Base-by-base conservation (phyloP, 2,888 invertebrate species). In the Notodonta ziczac region DNA sequence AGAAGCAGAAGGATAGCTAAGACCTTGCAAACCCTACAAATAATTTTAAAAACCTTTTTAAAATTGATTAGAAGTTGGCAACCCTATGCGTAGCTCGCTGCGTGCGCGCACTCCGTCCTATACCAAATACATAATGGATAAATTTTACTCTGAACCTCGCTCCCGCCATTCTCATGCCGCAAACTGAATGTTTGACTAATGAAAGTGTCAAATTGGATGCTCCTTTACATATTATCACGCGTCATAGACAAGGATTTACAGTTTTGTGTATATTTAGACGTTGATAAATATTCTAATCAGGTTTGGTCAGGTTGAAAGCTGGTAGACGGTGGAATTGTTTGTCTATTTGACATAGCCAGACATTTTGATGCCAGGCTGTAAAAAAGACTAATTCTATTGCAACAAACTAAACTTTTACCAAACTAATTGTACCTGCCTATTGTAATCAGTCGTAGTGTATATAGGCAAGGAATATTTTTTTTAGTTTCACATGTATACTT, bases 41-140 rank as follows among this genome's bases (percentile, higher is more conserved):
- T 24, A 24, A 2, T 24, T 1, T 32, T 53, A 53, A 10, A 12
- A 53, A n/a, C n/a, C n/a, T n/a, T n/a, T 12, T 32, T 14, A 12
- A 16, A 4, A 14, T 1, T 50, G 50, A 50, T 50, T 50, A 50
- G 50, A 14, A 5, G 39, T 24, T 59, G 70, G 10, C 72, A 75
- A 7, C 75, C 75, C 75, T 75, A 65, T 48, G 32, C n/a, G 14
- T 56, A 61, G 60, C 58, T 62, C 57, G 64, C 72, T 75, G 75
- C 75, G 75, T 73, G 72, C 66, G 72, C 74, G 73, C 73, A 75
- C 70, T 59, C n/a, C n/a, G 60, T 63, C 66, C 59, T 83, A 83
- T 84, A 86, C 89, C 81, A 89, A 85, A 91, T 90, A 90, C 90
- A 91, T 90, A 83, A 90, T 90, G 85, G 80, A 86, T 85, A 75